A percentile compares a stretch with the other conserved stretches of the same genome.
Conservation (phyloP, 1,140 invertebrate genomes). For the Maniola jurtina region DNA sequence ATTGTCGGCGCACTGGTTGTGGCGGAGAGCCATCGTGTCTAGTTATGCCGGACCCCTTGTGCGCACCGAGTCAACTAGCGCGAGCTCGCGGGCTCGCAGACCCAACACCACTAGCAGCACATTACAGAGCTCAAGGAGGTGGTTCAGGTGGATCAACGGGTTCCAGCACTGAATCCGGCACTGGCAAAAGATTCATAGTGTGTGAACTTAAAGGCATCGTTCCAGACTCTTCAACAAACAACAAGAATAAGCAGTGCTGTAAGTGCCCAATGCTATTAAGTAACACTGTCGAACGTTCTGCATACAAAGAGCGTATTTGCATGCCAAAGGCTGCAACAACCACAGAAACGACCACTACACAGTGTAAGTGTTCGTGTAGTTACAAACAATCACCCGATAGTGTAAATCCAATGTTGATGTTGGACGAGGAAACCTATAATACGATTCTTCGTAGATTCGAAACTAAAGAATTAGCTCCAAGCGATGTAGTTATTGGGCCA, state of each 20-base stretch:
- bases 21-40: constrained; percentile 84
- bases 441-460: constrained; percentile 49
- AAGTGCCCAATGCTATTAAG: constrained; percentile 42
- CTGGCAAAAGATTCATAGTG: constrained; percentile 63
- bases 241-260: constrained; percentile 57
- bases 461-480: constrained; percentile 41
- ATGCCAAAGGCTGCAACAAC: constrained; percentile 8
- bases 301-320: neutral
- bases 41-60: constrained; percentile 83
- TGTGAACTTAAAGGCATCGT: constrained; percentile 65
- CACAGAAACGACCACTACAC: neutral
- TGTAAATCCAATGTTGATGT: constrained; percentile 33
- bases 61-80: constrained; percentile 79
- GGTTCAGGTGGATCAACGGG: constrained; percentile 29
- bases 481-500: constrained; percentile 31
- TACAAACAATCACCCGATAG: neutral
- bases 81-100: constrained; percentile 64
- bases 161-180: constrained; percentile 30
- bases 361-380: constrained; percentile 10
- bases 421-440: constrained; percentile 47
- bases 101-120: constrained; percentile 53
- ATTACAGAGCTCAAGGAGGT: constrained; percentile 43
- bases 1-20: constrained; percentile 84
- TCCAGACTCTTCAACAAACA: constrained; percentile 38
- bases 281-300: neutral